Conservation (phyloP, 2,888 invertebrate species). For the Rapana venosa region DNA sequence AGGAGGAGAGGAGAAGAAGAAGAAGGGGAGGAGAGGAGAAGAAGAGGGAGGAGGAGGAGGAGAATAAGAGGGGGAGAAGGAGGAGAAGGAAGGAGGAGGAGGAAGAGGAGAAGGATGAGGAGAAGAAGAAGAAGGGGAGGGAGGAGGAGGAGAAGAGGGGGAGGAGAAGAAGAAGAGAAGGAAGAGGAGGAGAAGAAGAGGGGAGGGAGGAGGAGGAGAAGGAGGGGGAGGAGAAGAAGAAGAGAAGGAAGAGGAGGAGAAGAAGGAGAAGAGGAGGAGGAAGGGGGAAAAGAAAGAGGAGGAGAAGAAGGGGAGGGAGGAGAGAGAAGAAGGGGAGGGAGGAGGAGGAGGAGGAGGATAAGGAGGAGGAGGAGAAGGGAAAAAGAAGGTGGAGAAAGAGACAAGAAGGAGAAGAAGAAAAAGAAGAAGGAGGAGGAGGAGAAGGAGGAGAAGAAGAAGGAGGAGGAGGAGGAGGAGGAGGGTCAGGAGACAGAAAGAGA, state of each 20-base stretch:
- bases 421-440: neutral
- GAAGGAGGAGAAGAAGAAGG: conserved; percentile 2
- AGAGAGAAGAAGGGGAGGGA: neutral
- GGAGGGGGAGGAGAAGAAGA: no score
- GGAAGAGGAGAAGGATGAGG: neutral
- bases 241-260: no score
- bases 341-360: neutral
- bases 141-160: neutral
- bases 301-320: neutral
- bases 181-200: neutral
- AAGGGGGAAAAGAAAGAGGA: conserved; percentile 9
- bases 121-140: neutral
- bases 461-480: neutral
- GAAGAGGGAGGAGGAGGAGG: no score
- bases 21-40: no score
- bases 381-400: neutral
- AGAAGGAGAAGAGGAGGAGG: neutral
- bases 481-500: neutral
- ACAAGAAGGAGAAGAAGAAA: neutral
- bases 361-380: neutral
- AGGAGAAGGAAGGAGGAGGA: neutral
- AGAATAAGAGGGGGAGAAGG: no score
- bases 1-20: no score
- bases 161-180: neutral
- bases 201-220: neutral